These are phyloP conservation scores for Cosmorhoe ocellata DNA, from an alignment of 2,888 invertebrate genomes.

Conservation along the genomic window DNA sequence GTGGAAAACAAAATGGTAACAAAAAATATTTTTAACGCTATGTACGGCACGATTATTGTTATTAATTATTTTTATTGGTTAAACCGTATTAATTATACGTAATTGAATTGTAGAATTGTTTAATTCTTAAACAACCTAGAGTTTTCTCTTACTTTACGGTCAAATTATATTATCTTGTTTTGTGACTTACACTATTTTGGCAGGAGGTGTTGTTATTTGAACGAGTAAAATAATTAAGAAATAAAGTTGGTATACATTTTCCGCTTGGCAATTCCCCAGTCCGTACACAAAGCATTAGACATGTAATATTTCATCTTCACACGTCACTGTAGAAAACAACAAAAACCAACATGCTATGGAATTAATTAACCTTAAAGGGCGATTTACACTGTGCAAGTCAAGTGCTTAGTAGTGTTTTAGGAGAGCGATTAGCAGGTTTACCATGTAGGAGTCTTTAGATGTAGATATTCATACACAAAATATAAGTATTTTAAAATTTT, in stretches of 20 bases:
- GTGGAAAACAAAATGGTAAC: background rate
- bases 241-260: slow-evolving; percentile 14
- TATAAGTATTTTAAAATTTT: too few relatives aligned
- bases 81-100: too few relatives aligned
- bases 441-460: too few relatives aligned
- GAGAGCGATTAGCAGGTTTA: background rate
- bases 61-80: too few relatives aligned
- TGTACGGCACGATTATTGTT: too few relatives aligned
- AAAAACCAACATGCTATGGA: slow-evolving; percentile 26
- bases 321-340: slow-evolving; percentile 23
- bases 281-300: slow-evolving; percentile 20
- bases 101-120: too few relatives aligned
- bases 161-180: background rate
- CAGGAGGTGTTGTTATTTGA: too few relatives aligned
- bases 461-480: too few relatives aligned
- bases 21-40: too few relatives aligned
- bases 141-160: too few relatives aligned
- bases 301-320: slow-evolving; percentile 34
- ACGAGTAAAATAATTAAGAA: too few relatives aligned
- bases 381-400: slow-evolving; percentile 6
- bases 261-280: slow-evolving; percentile 19
- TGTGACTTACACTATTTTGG: background rate
- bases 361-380: slow-evolving; percentile 44
- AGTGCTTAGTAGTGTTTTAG: background rate
- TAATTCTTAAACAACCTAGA: too few relatives aligned